Evolutionary conservation across 2,797 vertebrate species (phyloP).

Genomic region (Sebastes baramenuke): DNA sequence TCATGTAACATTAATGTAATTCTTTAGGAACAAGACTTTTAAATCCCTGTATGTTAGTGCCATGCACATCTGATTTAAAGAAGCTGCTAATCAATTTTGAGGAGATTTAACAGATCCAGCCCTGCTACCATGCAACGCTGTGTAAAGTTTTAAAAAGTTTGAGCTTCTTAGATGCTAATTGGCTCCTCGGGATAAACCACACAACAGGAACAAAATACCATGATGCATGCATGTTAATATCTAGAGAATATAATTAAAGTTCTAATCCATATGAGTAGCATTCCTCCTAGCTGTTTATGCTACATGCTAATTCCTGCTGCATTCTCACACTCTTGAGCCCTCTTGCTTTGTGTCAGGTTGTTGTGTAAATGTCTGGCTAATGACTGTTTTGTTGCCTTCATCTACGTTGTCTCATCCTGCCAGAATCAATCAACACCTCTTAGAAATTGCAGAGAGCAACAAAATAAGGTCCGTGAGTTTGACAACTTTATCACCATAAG

Average conservation of each 20-base stretch:
- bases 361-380: slow-evolving; percentile 1
- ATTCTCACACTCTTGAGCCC: neutral
- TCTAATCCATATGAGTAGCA: neutral
- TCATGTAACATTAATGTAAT: slow-evolving; percentile 69
- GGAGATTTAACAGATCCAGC: neutral
- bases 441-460: neutral
- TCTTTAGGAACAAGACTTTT: slow-evolving; percentile 59
- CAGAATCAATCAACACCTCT: slow-evolving; percentile 36
- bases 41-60: slow-evolving; percentile 42
- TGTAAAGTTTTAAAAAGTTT: slow-evolving; percentile 9
- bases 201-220: neutral
- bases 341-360: neutral
- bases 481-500: slow-evolving; percentile 4
- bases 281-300: neutral
- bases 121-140: neutral
- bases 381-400: slow-evolving; percentile 7
- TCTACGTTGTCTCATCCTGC: neutral
- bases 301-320: slow-evolving; percentile 1
- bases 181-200: neutral
- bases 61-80: slow-evolving; percentile 36
- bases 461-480: slow-evolving; percentile 6
- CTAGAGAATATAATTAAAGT: neutral
- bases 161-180: slow-evolving; percentile 1
- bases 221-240: neutral
- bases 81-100: slow-evolving; percentile 40